phyloP scores from a whole-genome alignment of 2,888 invertebrate genomes.

The Andrena bicolor region DNA sequence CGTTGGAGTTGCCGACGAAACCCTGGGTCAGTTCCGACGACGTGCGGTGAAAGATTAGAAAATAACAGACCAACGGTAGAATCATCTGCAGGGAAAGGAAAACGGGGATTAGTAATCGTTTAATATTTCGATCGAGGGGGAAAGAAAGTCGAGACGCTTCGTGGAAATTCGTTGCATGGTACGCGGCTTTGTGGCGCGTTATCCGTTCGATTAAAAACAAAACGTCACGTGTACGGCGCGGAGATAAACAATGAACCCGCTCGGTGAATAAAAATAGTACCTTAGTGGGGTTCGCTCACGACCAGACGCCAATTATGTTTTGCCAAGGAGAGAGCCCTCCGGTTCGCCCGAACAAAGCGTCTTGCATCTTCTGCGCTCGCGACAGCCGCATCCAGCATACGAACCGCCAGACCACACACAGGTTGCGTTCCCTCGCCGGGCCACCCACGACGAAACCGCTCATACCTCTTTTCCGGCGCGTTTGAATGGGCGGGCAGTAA shows the following conservation, averaged over 20 bases:
- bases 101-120: neutral
- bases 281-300: constrained; percentile 37
- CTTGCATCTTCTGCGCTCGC: constrained; percentile 75
- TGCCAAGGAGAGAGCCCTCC: constrained; percentile 69
- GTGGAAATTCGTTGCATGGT: neutral
- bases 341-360: constrained; percentile 74
- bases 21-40: constrained; percentile 74
- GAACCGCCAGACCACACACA: constrained; percentile 78
- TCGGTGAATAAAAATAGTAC: constrained; percentile 47
- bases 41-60: constrained; percentile 60
- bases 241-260: constrained; percentile 50
- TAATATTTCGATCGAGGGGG: neutral
- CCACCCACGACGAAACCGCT: constrained; percentile 78
- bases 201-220: constrained; percentile 48
- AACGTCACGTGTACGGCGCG: constrained; percentile 52
- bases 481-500: constrained; percentile 59
- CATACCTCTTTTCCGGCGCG: constrained; percentile 62
- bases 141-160: neutral
- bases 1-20: constrained; percentile 70
- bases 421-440: constrained; percentile 68
- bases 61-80: constrained; percentile 54
- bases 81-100: constrained; percentile 70
- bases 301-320: constrained; percentile 35
- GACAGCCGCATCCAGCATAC: constrained; percentile 74
- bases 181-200: neutral